Conservation (phyloP, 2,113 vertebrate genomes). For the Scortum barcoo region DNA sequence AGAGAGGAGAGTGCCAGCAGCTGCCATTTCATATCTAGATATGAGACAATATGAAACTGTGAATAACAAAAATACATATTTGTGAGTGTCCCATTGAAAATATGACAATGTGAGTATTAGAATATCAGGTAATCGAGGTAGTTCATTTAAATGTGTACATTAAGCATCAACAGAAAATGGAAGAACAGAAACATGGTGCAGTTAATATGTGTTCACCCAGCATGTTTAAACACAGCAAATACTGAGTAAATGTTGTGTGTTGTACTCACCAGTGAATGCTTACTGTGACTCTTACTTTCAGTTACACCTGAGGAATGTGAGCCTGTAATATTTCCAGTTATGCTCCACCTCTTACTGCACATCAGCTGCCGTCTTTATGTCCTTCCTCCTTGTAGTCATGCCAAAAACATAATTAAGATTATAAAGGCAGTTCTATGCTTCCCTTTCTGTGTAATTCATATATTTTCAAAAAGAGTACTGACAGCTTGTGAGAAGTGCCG, state of each 20-base stretch:
- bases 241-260: neutral
- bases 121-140: neutral
- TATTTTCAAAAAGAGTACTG: too few relatives aligned
- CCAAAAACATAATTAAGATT: too few relatives aligned
- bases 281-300: neutral
- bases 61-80: neutral
- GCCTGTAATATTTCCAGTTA: neutral
- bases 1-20: neutral
- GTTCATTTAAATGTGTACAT: neutral
- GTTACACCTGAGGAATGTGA: neutral
- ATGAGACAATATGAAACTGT: neutral
- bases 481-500: too few relatives aligned
- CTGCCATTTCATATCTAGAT: neutral
- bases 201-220: neutral
- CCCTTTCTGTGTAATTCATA: too few relatives aligned
- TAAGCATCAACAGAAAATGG: neutral
- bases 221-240: neutral
- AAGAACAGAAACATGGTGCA: too few relatives aligned
- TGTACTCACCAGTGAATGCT: neutral
- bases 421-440: too few relatives aligned
- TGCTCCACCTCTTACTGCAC: neutral
- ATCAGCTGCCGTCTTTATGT: neutral
- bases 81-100: too few relatives aligned
- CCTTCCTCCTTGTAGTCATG: too few relatives aligned
- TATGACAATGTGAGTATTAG: too few relatives aligned